Evolutionary conservation across 2,888 invertebrate genomes (phyloP).

Genomic region (Silvanus unidentatus): DNA sequence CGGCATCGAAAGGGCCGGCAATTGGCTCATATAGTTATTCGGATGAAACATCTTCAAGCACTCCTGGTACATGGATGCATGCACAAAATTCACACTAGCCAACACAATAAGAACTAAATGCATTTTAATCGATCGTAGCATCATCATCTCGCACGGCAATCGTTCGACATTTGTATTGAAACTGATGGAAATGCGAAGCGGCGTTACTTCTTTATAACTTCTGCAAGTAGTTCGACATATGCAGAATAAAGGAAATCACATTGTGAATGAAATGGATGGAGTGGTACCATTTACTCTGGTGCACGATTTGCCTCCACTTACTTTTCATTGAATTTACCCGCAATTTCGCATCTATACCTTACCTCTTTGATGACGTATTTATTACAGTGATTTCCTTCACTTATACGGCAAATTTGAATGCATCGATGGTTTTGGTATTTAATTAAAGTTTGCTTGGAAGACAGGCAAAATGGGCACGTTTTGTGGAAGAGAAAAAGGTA

Average conservation of each 20-base stretch:
- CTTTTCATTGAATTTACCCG: no score
- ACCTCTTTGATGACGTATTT: no score
- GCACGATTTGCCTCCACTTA: no score
- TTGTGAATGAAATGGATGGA: background rate
- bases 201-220: slow-evolving; percentile 25
- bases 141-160: slow-evolving; percentile 3
- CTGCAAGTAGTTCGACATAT: slow-evolving; percentile 3
- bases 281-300: no score
- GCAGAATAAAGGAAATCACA: background rate
- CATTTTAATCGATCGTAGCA: no score
- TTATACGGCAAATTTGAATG: no score
- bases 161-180: slow-evolving; percentile 20
- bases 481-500: no score
- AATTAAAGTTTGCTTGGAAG: no score
- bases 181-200: slow-evolving; percentile 22
- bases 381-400: no score
- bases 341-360: no score
- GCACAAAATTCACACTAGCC: slow-evolving; percentile 14
- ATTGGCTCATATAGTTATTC: slow-evolving; percentile 35
- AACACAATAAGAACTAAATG: slow-evolving; percentile 16
- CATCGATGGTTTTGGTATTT: no score
- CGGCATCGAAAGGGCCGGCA: slow-evolving; percentile 38
- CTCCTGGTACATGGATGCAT: slow-evolving; percentile 26
- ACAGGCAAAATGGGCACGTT: no score
- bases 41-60: slow-evolving; percentile 37